phyloP scores from a whole-genome alignment of 2,888 invertebrate genomes.

The Tromatobia lineatoria region DNA sequence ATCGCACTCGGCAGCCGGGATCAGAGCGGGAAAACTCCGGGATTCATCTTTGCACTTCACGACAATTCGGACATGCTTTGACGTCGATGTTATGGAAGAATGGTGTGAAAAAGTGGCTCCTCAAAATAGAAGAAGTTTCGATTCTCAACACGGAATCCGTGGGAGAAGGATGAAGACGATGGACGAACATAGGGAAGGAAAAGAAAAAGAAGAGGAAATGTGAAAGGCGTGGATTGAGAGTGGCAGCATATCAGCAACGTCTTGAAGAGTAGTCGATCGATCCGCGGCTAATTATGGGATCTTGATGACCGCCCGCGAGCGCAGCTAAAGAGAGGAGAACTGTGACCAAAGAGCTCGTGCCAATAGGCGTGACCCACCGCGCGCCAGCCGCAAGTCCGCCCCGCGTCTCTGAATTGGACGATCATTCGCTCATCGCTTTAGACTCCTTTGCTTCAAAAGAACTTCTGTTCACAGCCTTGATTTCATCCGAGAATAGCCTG shows the following conservation, averaged over 20 bases:
- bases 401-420: conserved; percentile 26
- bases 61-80: conserved; percentile 18
- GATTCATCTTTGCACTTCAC: conserved; percentile 17
- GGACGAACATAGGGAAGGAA: conserved; percentile 49
- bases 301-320: conserved; percentile 61
- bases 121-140: conserved; percentile 36
- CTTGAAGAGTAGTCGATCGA: conserved; percentile 60
- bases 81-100: conserved; percentile 28
- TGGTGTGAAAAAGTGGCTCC: conserved; percentile 47
- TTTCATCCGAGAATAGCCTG: neutral
- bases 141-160: conserved; percentile 16
- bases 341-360: conserved; percentile 82
- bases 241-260: conserved; percentile 56
- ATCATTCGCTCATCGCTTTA: conserved; percentile 66
- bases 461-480: conserved; percentile 47
- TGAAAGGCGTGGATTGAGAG: conserved; percentile 47
- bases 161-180: conserved; percentile 66
- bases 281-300: conserved; percentile 63
- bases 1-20: conserved; percentile 30
- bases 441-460: conserved; percentile 31
- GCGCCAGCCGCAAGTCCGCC: conserved; percentile 55
- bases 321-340: conserved; percentile 69
- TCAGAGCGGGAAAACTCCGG: conserved; percentile 48
- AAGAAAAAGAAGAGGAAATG: conserved; percentile 13
- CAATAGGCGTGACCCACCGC: conserved; percentile 81